phyloP scores from a whole-genome alignment of 2,888 invertebrate genomes.

The Sarcophaga variegata region DNA sequence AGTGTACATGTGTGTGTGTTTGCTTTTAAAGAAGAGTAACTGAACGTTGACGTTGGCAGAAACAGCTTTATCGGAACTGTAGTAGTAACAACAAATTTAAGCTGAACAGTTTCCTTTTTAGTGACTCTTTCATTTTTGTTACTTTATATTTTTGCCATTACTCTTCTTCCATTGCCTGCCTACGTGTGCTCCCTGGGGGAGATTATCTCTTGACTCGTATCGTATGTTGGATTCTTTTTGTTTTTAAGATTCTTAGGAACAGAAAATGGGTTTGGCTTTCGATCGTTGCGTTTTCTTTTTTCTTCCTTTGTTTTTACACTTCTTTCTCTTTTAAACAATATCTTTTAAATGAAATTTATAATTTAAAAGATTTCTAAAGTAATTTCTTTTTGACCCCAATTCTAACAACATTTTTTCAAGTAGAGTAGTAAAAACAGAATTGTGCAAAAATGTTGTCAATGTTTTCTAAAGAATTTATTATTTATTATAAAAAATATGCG shows the following conservation, averaged over 20 bases:
- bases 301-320: neutral
- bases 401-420: too few species aligned
- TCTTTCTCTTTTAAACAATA: neutral
- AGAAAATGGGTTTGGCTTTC: slow-evolving; percentile 59
- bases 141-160: slow-evolving; percentile 41
- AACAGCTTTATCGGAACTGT: slow-evolving; percentile 5
- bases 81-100: slow-evolving; percentile 34
- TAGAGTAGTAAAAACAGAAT: neutral
- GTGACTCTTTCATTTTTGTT: slow-evolving; percentile 18
- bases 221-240: slow-evolving; percentile 50
- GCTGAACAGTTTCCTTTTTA: slow-evolving; percentile 47
- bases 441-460: too few species aligned
- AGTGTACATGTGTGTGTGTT: slow-evolving; percentile 16
- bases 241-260: slow-evolving; percentile 43
- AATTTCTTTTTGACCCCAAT: neutral
- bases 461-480: too few species aligned
- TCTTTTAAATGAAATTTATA: neutral
- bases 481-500: slow-evolving; percentile 36
- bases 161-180: slow-evolving; percentile 23
- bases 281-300: slow-evolving; percentile 27
- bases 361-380: slow-evolving; percentile 37
- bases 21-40: neutral
- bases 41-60: slow-evolving; percentile 29
- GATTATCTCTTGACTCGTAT: slow-evolving; percentile 60
- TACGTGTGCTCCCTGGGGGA: slow-evolving; percentile 55